A percentile compares a stretch with the other conserved stretches of the same genome.
Evolutionary conservation across 1,140 invertebrate genomes (phyloP).

Genomic region (Probaryconus sp.): DNA sequence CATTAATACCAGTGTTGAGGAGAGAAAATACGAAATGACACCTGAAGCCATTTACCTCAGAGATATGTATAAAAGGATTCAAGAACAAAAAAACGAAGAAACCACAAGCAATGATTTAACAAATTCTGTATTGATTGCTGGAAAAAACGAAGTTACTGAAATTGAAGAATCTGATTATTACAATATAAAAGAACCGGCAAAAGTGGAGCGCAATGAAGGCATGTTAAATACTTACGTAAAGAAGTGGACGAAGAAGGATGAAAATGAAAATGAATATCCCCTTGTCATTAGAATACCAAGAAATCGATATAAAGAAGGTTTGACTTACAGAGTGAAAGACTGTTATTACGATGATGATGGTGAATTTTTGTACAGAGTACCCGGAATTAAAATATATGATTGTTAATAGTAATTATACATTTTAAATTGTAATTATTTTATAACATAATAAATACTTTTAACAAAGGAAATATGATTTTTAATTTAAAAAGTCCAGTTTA

Average conservation of each 20-base stretch:
- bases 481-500: no score
- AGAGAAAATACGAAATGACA: not conserved
- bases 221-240: slow-evolving; percentile 45
- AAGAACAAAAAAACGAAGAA: no score
- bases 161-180: no score
- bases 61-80: slow-evolving; percentile 16
- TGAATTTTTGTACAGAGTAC: slow-evolving; percentile 85
- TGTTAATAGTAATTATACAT: no score
- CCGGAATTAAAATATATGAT: slow-evolving; percentile 74
- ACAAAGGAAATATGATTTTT: no score
- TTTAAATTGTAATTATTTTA: no score
- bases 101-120: no score
- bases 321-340: slow-evolving; percentile 85
- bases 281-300: slow-evolving; percentile 83
- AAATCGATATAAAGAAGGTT: slow-evolving; percentile 79
- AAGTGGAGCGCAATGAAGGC: not conserved
- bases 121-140: no score
- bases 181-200: slow-evolving; percentile 2
- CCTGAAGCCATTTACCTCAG: slow-evolving; percentile 24
- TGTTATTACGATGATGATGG: slow-evolving; percentile 88
- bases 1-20: slow-evolving; percentile 23
- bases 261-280: slow-evolving; percentile 74
- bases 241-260: slow-evolving; percentile 61
- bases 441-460: no score
- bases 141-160: slow-evolving; percentile 39